phyloP scores from a whole-genome alignment of 1,140 invertebrate species.

The Plodia interpunctella region DNA sequence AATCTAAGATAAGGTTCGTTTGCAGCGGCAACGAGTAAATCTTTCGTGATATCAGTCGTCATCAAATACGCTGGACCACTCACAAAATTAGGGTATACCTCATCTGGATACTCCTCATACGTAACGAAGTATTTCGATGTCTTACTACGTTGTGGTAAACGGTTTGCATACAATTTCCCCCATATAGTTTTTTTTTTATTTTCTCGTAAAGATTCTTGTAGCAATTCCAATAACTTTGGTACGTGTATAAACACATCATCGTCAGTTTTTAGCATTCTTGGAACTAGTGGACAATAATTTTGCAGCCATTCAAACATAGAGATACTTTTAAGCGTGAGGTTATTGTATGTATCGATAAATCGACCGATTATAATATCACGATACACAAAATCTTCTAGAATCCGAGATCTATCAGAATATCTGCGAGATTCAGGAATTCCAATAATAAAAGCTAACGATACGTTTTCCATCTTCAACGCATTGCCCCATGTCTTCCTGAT shows the following conservation, averaged over 20 bases:
- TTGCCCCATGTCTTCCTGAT: constrained; percentile 93
- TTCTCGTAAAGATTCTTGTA: constrained; percentile 81
- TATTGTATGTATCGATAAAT: constrained; percentile 90
- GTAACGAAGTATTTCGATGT: constrained; percentile 93
- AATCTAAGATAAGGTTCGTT: constrained; percentile 88
- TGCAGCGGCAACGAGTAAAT: constrained; percentile 85
- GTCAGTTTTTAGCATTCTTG: constrained; percentile 90
- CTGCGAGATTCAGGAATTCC: constrained; percentile 80
- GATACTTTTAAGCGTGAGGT: constrained; percentile 91
- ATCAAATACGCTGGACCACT: constrained; percentile 92
- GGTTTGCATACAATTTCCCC: too few relatives aligned
- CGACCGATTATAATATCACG: constrained; percentile 86
- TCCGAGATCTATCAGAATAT: constrained; percentile 74
- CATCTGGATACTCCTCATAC: constrained; percentile 81
- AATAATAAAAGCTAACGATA: constrained; percentile 87
- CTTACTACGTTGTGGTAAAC: constrained; percentile 89
- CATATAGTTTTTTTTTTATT: constrained; percentile 84
- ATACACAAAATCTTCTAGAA: constrained; percentile 85
- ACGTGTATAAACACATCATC: constrained; percentile 96
- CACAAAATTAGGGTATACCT: constrained; percentile 84
- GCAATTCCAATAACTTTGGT: constrained; percentile 83
- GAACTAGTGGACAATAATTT: constrained; percentile 85
- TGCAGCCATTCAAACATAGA: constrained; percentile 91
- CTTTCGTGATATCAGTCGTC: constrained; percentile 81
- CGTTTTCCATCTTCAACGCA: constrained; percentile 82